Evolutionary conservation across 2,113 vertebrate species (phyloP).

Genomic region (Pycnonotus jocosus): DNA sequence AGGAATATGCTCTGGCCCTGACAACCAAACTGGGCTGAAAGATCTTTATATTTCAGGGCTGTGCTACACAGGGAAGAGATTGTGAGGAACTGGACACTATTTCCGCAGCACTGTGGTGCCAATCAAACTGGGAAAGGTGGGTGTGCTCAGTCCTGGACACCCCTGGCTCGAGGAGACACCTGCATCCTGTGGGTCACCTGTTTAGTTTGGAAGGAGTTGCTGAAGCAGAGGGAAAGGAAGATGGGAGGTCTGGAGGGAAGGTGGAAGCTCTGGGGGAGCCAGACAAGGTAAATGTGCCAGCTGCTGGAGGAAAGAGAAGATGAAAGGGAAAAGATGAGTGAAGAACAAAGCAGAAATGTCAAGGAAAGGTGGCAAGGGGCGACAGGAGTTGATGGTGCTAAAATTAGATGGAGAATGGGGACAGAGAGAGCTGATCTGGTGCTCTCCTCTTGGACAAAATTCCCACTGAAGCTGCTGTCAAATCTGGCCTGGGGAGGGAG

Average conservation of each 20-base stretch:
- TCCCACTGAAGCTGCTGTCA: neutral
- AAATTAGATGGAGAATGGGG: constrained; percentile 22
- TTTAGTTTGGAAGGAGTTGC: neutral
- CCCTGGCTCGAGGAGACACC: rapidly evolving
- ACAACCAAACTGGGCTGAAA: neutral
- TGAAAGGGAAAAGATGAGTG: constrained; percentile 21
- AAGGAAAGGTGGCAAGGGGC: neutral
- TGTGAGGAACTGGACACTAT: neutral
- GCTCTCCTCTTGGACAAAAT: neutral
- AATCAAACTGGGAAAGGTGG: neutral
- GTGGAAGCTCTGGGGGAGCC: neutral
- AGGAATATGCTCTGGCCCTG: neutral
- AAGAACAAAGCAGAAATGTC: constrained; percentile 31
- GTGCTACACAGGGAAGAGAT: neutral
- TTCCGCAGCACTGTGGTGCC: neutral
- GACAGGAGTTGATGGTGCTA: neutral
- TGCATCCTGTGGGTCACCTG: neutral
- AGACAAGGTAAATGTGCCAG: constrained; percentile 1
- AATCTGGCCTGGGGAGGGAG: neutral
- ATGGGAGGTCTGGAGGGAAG: neutral
- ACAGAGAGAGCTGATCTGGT: neutral
- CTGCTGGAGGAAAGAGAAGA: neutral
- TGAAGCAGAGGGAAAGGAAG: neutral
- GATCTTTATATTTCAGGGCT: neutral
- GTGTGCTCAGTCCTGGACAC: neutral